Evolutionary conservation across 2,888 invertebrate species (phyloP).

Genomic region (Acleris laterana): DNA sequence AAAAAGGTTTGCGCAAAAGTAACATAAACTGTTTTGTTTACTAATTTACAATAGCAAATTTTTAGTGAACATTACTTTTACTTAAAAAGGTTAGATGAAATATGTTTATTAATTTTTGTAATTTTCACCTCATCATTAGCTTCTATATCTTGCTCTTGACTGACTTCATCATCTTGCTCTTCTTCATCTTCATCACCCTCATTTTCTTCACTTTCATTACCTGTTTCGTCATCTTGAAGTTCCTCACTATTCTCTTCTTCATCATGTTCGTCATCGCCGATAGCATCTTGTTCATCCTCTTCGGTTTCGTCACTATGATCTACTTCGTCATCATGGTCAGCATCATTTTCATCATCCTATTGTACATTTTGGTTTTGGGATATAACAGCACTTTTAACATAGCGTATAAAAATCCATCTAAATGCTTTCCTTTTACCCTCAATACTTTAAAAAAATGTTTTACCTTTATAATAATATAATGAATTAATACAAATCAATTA

Average conservation of each 20-base stretch:
- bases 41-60: no score
- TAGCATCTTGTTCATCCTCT: conserved; percentile 46
- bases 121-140: conserved; percentile 54
- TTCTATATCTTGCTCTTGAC: conserved; percentile 54
- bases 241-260: conserved; percentile 52
- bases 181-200: conserved; percentile 46
- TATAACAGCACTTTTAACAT: no score
- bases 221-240: conserved; percentile 55
- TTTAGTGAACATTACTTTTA: no score
- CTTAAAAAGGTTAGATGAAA: background rate
- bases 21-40: no score
- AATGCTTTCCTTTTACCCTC: no score
- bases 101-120: conserved; percentile 45
- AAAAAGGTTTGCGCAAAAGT: no score
- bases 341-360: conserved; percentile 49
- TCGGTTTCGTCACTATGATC: conserved; percentile 49
- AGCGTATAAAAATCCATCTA: no score
- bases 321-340: conserved; percentile 51
- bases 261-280: conserved; percentile 50
- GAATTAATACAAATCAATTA: no score
- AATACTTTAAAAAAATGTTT: no score
- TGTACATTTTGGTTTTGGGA: conserved; percentile 10
- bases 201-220: conserved; percentile 46
- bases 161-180: conserved; percentile 53
- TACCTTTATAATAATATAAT: no score